A percentile compares a stretch with the other conserved stretches of the same genome.
Conservation (phyloP, 2,888 invertebrate genomes). For the Caenorhabditis auriculariae region DNA sequence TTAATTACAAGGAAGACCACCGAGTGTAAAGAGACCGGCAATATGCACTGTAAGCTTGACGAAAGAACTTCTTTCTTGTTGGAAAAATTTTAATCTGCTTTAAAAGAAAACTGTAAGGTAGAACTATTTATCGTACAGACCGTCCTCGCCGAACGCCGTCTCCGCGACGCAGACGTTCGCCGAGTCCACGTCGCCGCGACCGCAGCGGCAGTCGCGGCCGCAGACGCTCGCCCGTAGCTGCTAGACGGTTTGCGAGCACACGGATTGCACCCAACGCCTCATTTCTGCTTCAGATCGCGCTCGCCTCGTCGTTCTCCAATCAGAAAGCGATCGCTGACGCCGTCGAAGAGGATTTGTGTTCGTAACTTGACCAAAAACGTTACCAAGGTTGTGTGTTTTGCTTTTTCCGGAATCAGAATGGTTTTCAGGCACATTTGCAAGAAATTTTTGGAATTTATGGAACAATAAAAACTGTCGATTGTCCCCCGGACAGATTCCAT, state of each 20-base stretch:
- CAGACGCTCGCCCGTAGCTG: constrained; percentile 25
- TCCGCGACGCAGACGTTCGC: constrained; percentile 38
- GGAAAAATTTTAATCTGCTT: too few species aligned
- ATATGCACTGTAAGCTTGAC: background rate
- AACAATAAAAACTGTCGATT: constrained; percentile 82
- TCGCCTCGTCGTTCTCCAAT: constrained; percentile 19
- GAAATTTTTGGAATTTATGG: constrained; percentile 80
- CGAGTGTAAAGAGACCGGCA: too few species aligned
- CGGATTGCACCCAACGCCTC: background rate
- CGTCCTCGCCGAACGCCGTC: too few species aligned
- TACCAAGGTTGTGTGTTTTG: constrained; percentile 64
- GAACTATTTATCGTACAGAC: too few species aligned
- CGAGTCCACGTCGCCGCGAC: constrained; percentile 31
- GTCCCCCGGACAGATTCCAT: constrained; percentile 84
- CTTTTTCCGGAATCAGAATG: background rate
- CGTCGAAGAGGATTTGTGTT: constrained; percentile 34
- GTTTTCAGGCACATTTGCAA: constrained; percentile 75
- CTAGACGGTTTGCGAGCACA: constrained; percentile 8
- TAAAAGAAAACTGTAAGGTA: too few species aligned
- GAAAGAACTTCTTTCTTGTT: too few species aligned
- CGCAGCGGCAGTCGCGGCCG: constrained; percentile 32
- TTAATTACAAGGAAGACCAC: too few species aligned
- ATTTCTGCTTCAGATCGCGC: background rate
- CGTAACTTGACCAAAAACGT: constrained; percentile 45
- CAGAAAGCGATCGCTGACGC: constrained; percentile 20